Evolutionary conservation across 2,888 invertebrate species (phyloP), one percentile per base, ranked within the genome.

Genomic region (Cabera pusaria): DNA sequence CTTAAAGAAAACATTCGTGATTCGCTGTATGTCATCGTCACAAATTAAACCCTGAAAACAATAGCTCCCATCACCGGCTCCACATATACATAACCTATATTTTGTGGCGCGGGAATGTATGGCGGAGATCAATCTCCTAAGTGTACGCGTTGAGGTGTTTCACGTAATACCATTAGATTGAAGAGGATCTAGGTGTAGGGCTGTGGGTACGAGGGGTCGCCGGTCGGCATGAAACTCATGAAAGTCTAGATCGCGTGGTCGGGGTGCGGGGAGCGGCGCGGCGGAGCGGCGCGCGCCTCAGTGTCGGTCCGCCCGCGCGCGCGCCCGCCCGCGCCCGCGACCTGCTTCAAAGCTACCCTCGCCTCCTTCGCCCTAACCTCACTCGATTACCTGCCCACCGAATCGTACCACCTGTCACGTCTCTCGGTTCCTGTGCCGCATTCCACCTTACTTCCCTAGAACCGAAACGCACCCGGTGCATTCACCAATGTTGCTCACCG

Each of bases 261-360:
- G 43, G 52, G 46, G 54, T 42, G 71, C 65, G 72, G 55, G 39
- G 35, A 29, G 36, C 7, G 55, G 50, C 44, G 62, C 56, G 74
- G 70, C 56, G 49, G 69, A 51, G 76, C 81, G 80, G 79, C 80
- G 83, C 83, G 82, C 84, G 79, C 79, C 67, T 80, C 85, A 85
- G 87, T 87, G 81, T 79, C 66, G 79, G 77, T 76, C 77, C 80
- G 74, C 85, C 80, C 83, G 83, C 84, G 78, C 82, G 83, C 83
- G 80, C 83, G 74, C 80, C 79, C 84, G 76, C 81, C 77, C 72
- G 78, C 40, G 76, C 79, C 69, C 69, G 69, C 71, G 77, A 77
- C 81, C 77, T 73, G 78, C 79, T 76, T 75, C 77, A 76, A 72
- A 62, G 65, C 66, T 62, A 67, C 64, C 69, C 67, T 67, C 59